Evolutionary conservation across 2,797 vertebrate species (phyloP), one percentile per base, ranked within the genome.

Genomic region (Jordanella pulchra): DNA sequence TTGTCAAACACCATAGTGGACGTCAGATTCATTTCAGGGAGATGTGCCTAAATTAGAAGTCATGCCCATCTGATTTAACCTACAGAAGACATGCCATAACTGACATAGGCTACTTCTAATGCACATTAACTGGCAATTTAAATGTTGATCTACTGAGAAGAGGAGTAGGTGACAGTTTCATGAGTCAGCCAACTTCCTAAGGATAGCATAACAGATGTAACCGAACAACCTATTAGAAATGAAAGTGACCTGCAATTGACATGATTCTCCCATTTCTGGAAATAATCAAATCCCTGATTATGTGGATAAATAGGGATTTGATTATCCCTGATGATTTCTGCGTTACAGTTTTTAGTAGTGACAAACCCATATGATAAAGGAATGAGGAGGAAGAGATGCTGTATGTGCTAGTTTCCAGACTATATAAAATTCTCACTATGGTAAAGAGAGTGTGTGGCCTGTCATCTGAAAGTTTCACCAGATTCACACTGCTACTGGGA

Each of bases 381-480:
- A 85, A 86, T 84, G 81, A 78, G 77, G 84, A 82, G 78, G 45
- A 81, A 77, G 79, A 84, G 87, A 83, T 27, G 47, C 78, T 88
- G 87, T 88, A 90, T 91, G 89, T 87, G 90, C 84, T 78, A 60
- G 83, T 91, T 92, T 89, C 90, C 90, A 93, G 88, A 91, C 84
- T 90, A 87, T 72, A 91, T 90, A 88, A 92, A 92, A 92, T 89
- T 86, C 85, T 85, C 86, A 86, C 86, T 84, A 84, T 39, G 84
- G 89, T 86, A 87, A 84, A 80, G 77, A 85, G 88, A 91, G 84
- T 85, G 84, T 87, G 87, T 87, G 75, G 77, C 90, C 89, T 89
- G 87, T 89, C 89, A 89, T 87, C 88, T 87, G 86, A 87, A 84
- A 87, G 87, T 81, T 86, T 89, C 85, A 85, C 84, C 89, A 88